Base-by-base conservation (phyloP, 2,888 invertebrate species). In the Xestia xanthographa region DNA sequence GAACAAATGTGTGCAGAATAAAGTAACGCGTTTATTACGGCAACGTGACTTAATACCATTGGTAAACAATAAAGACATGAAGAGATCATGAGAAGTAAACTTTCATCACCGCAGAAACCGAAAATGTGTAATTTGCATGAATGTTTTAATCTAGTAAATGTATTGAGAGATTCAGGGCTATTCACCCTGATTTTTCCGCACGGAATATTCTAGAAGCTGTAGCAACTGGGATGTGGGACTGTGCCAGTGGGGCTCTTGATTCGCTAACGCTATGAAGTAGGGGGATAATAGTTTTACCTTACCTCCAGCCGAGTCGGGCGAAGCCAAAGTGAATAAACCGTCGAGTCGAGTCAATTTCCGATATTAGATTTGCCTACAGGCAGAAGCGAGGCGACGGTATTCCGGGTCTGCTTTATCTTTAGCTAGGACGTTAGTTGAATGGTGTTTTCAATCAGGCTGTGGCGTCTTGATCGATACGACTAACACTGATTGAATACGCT, bases 311-410 rank as follows among this genome's bases (percentile, higher is more conserved):
- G 89, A 89, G 89, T 84, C 84, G 87, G 80, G 91, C 91, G 93
- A 94, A 93, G 93, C 92, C 92, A 92, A 92, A 95, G 91, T 91
- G 93, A 93, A 93, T 93, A 93, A 93, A 92, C 92, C 90, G 92
- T 91, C 89, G 91, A 93, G 91, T 94, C 94, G 90, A 93, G 92
- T 94, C 94, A 94, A 95, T 94, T 95, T 95, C 93, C 93, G 94
- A 94, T 95, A 95, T 94, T 94, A 94, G 92, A 95, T 95, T 95
- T 93, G 92, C 92, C 91, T 93, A 91, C 90, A 89, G 89, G 90
- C 90, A 88, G 90, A 91, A 90, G 87, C 88, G 86, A 87, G 86
- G 89, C 88, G 90, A 88, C 88, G 89, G 87, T 88, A 85, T 88
- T 90, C 88, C 85, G 83, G 79, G 48, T 85, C 83, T 86, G 84